Base-by-base conservation (phyloP, 2,797 vertebrate genomes). In the Platyrinchus mystaceus region DNA sequence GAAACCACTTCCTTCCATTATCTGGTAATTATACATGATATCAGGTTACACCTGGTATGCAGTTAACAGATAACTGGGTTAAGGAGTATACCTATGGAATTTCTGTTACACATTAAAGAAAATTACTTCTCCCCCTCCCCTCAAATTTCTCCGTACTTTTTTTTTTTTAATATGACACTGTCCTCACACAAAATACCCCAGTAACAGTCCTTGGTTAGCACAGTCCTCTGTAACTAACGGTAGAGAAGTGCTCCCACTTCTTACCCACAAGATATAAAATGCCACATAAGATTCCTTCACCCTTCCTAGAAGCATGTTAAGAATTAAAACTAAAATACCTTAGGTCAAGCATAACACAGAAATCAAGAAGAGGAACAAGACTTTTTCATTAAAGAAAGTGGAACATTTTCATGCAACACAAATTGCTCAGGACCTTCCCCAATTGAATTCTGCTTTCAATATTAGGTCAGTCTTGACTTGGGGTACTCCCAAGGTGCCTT, bases 91-190 rank as follows among this genome's bases (percentile, higher is more conserved):
- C 23, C 23, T 73, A 50, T 11, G 47, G 52, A 37, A 66, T 67
- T 81, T 53, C 37, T 36, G 84, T 53, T 41, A 41, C 12, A 14
- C 1, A 0, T 24, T 66, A 28, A 47, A 89, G 66, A 74, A 91
- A 28, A 55, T 30, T 28, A 56, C 21, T 9, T 37, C 2, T 4
- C 3, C 3, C 8, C 0, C 2, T 1, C 3, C 5, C 19, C 30
- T 8, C 15, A 37, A 23, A 20, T 67, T 84, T 60, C 24, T 59
- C 49, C 30, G 32, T 53, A 41, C 4, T 34, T 56, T 49, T 47
- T 50, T 19, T 73, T 37, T 23, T 60, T 6, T 2, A 34, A 39
- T 7, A 24, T 6, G 6, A 30, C 26, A 53, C 14, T 30, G 4
- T 34, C 37, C 16, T 64, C 32, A 79, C 27, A 63, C 34, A 58